phyloP scores from a whole-genome alignment of 2,113 vertebrate species.

The Gasterosteus aculeatus region DNA sequence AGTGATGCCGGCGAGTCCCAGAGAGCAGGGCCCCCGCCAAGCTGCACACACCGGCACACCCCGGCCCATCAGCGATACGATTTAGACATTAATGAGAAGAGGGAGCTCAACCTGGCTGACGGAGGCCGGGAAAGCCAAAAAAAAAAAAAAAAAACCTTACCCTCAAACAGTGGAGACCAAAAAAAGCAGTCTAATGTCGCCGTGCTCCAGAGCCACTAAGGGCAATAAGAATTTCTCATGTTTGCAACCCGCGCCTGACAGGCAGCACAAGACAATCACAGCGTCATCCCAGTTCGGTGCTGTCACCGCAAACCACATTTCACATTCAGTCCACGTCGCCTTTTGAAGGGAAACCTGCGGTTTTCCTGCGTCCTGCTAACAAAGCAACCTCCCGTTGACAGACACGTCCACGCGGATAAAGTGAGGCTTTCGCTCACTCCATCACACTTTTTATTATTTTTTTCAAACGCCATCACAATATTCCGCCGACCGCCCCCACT shows the following conservation, averaged over 20 bases:
- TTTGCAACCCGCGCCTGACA: constrained; percentile 23
- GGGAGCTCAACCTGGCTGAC: constrained; percentile 47
- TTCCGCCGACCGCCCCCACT: constrained; percentile 35
- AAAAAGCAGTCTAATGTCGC: background rate
- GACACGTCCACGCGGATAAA: background rate
- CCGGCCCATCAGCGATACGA: constrained; percentile 57
- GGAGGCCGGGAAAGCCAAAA: background rate
- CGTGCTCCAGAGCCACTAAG: background rate
- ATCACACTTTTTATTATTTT: constrained; percentile 41
- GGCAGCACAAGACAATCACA: constrained; percentile 49
- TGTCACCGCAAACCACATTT: constrained; percentile 65
- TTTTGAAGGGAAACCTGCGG: constrained; percentile 26
- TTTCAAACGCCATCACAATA: constrained; percentile 31
- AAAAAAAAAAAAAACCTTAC: background rate
- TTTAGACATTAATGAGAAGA: constrained; percentile 70
- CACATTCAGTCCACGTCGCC: constrained; percentile 35
- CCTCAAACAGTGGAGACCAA: background rate
- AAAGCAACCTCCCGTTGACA: constrained; percentile 7
- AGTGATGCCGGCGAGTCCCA: constrained; percentile 56
- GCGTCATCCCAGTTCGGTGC: constrained; percentile 41
- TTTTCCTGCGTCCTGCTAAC: background rate
- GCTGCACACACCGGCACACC: constrained; percentile 11
- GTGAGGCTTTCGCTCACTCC: constrained; percentile 33
- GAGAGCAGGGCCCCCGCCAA: constrained; percentile 57
- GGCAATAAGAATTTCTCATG: constrained; percentile 15